Percentiles rank a stretch among this genome's conserved stretches.
These are phyloP conservation scores for Lycophotia porphyrea DNA, from an alignment of 2,888 invertebrate genomes.

Conservation along the genomic window DNA sequence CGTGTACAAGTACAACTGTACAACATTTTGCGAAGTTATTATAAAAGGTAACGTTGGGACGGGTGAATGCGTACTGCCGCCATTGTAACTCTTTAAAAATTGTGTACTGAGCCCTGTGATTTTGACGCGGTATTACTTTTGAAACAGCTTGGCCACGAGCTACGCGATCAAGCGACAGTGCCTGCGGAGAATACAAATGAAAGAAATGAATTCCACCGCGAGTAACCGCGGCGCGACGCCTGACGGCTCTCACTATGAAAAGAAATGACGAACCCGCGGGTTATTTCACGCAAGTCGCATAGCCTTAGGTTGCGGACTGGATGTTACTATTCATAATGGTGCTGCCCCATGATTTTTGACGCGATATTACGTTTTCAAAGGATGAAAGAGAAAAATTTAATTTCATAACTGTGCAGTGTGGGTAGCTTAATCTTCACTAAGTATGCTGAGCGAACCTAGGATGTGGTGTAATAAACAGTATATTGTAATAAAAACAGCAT, in stretches of 20 bases:
- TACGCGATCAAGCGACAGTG: neutral
- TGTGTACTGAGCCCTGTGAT: constrained; percentile 17
- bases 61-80: constrained; percentile 37
- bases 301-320: neutral
- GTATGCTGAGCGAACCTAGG: constrained; percentile 8
- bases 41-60: constrained; percentile 34
- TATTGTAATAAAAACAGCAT: constrained; percentile 15
- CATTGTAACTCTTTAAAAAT: constrained; percentile 29
- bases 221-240: neutral
- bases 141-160: neutral
- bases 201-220: neutral
- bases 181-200: neutral
- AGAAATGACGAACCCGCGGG: neutral
- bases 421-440: constrained; percentile 15
- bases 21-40: constrained; percentile 45
- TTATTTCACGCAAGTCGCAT: neutral
- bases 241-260: neutral
- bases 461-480: constrained; percentile 9
- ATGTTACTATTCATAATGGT: constrained; percentile 13
- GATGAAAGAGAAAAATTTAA: constrained; percentile 34
- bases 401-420: constrained; percentile 29
- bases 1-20: constrained; percentile 12
- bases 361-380: constrained; percentile 35
- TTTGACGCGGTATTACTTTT: constrained; percentile 27
- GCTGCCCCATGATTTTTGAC: constrained; percentile 14